Evolutionary conservation across 2,113 vertebrate genomes (phyloP).

Genomic region (Colaptes auratus): DNA sequence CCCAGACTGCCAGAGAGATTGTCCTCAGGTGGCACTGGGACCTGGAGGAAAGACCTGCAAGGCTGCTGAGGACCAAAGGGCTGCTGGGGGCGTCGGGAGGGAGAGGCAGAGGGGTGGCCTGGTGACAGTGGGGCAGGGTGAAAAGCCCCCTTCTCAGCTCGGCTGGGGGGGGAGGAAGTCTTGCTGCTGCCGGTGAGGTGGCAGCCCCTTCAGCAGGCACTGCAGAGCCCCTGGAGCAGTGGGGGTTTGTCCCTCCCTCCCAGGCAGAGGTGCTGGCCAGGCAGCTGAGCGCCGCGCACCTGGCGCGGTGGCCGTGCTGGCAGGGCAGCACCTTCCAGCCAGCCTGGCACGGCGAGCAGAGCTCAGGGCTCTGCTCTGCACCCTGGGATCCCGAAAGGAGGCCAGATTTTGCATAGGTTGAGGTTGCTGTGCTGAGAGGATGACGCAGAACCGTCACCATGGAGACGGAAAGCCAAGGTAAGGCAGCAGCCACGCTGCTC

Average conservation of each 20-base stretch:
- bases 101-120: not conserved
- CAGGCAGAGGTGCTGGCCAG: fast-evolving
- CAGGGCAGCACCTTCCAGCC: not conserved
- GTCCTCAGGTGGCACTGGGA: not conserved
- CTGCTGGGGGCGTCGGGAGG: not conserved
- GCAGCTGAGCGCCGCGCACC: not conserved
- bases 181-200: not conserved
- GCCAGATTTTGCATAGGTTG: not conserved
- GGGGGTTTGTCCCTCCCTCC: not conserved
- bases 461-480: conserved; percentile 45
- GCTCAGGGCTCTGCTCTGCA: not conserved
- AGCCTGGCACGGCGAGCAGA: fast-evolving
- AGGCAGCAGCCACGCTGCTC: not conserved
- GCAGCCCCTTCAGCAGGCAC: not conserved
- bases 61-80: not conserved
- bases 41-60: not conserved
- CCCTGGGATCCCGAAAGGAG: not conserved
- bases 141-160: not conserved
- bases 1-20: not conserved
- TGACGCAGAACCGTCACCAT: conserved; percentile 44
- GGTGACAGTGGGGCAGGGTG: not conserved
- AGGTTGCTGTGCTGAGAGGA: not conserved
- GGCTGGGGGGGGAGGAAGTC: not conserved
- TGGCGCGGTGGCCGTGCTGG: fast-evolving
- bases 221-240: fast-evolving